Conservation (phyloP, 1,140 invertebrate species). For the Paramacrobiotus metropolitanus region DNA sequence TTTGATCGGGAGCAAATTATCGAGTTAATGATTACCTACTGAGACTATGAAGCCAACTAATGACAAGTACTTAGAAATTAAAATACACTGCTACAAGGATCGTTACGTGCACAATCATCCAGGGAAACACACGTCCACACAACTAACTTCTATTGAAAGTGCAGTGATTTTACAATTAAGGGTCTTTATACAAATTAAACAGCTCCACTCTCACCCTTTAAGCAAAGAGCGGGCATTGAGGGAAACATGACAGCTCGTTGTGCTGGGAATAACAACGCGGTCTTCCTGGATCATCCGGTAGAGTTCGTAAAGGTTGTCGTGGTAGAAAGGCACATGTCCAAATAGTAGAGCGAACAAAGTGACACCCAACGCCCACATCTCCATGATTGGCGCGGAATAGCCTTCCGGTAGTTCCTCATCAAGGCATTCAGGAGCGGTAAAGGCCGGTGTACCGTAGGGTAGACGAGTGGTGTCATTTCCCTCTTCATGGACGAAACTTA, state of each 20-base stretch:
- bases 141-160: too few species aligned
- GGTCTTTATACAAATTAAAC: too few species aligned
- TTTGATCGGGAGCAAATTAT: too few species aligned
- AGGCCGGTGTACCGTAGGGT: background rate
- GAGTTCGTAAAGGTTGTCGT: conserved; percentile 42
- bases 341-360: conserved; percentile 72
- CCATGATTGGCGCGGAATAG: conserved; percentile 39
- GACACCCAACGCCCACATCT: conserved; percentile 85
- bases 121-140: too few species aligned
- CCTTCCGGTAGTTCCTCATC: background rate
- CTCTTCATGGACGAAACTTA: background rate
- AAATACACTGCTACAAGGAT: too few species aligned
- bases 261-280: background rate
- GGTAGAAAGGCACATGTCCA: conserved; percentile 61
- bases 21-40: too few species aligned
- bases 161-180: too few species aligned
- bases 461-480: background rate
- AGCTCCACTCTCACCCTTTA: too few species aligned
- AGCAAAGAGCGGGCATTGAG: background rate
- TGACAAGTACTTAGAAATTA: too few species aligned
- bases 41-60: too few species aligned
- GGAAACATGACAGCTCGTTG: background rate
- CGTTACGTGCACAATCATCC: too few species aligned
- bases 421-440: background rate
- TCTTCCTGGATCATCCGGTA: conserved; percentile 64